Evolutionary conservation across 2,797 vertebrate genomes (phyloP).

Genomic region (Pyrocephalus nanus): DNA sequence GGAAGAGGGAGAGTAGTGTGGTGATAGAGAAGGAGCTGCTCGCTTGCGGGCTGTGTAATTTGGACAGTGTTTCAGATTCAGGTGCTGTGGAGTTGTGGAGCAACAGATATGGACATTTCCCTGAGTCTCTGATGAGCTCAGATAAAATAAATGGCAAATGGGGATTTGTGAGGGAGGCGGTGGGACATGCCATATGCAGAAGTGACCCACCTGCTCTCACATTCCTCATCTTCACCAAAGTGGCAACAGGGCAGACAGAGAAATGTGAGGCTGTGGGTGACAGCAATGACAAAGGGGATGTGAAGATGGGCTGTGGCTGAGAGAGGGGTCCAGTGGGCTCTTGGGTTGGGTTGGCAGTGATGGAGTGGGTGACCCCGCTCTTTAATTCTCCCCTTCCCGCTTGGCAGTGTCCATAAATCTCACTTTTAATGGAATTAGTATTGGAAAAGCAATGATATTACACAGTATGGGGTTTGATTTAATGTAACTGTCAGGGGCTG

Average conservation of each 20-base stretch:
- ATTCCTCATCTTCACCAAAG: not conserved
- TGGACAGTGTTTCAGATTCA: not conserved
- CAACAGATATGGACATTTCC: not conserved
- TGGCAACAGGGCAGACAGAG: not conserved
- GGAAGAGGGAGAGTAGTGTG: not conserved
- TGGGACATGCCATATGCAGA: not conserved
- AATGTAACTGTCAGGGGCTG: constrained; percentile 57
- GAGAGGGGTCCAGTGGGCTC: not conserved
- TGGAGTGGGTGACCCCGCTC: constrained; percentile 11
- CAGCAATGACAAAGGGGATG: not conserved
- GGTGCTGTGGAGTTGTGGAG: not conserved
- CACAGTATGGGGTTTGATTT: constrained; percentile 63
- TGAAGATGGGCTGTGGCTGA: not conserved
- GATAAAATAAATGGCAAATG: not conserved
- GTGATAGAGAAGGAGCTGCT: not conserved
- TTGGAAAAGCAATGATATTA: constrained; percentile 72
- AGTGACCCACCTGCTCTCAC: not conserved
- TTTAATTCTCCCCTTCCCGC: constrained; percentile 38
- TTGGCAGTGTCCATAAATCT: constrained; percentile 50
- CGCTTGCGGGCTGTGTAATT: not conserved
- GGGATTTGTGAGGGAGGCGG: not conserved
- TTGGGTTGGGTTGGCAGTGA: not conserved
- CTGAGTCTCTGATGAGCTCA: not conserved
- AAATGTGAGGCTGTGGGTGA: not conserved
- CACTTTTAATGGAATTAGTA: constrained; percentile 68